phyloP scores from a whole-genome alignment of 2,113 vertebrate species.

The Poecilia latipinna region DNA sequence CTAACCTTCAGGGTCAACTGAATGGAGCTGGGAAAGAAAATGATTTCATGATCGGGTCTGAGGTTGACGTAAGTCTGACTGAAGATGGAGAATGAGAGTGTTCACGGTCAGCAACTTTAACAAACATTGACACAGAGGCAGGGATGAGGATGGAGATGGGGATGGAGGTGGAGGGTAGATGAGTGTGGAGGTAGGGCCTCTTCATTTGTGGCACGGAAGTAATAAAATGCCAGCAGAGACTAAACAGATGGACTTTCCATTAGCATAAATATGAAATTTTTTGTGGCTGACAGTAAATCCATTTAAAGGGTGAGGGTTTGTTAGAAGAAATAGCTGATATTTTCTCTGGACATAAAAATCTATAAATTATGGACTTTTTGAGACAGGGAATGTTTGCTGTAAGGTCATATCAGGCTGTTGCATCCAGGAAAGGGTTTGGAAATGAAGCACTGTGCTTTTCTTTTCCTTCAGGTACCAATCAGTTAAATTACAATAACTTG shows the following conservation, averaged over 20 bases:
- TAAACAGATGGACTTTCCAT: constrained; percentile 72
- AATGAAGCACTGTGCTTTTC: constrained; percentile 35
- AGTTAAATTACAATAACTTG: constrained; percentile 42
- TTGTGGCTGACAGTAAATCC: constrained; percentile 73
- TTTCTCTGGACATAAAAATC: constrained; percentile 72
- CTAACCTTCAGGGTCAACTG: constrained; percentile 57
- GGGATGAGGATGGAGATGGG: constrained; percentile 1
- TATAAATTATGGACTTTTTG: constrained; percentile 73
- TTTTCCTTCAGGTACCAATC: constrained; percentile 37
- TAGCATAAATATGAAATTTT: constrained; percentile 71
- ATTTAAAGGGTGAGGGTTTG: constrained; percentile 72
- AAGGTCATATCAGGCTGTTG: constrained; percentile 67
- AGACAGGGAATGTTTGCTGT: constrained; percentile 66
- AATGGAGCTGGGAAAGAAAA: constrained; percentile 24
- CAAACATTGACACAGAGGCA: constrained; percentile 58
- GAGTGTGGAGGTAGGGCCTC: constrained; percentile 46
- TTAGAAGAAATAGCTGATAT: constrained; percentile 75
- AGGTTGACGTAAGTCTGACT: constrained; percentile 17
- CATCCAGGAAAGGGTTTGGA: constrained; percentile 49
- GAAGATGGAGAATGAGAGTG: constrained; percentile 14
- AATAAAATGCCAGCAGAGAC: constrained; percentile 72
- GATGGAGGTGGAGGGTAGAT: constrained; percentile 15
- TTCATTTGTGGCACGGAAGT: constrained; percentile 52
- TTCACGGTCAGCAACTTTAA: constrained; percentile 68
- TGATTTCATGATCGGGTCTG: constrained; percentile 37